phyloP scores from a whole-genome alignment of 2,797 vertebrate genomes.

The Macropodus opercularis region DNA sequence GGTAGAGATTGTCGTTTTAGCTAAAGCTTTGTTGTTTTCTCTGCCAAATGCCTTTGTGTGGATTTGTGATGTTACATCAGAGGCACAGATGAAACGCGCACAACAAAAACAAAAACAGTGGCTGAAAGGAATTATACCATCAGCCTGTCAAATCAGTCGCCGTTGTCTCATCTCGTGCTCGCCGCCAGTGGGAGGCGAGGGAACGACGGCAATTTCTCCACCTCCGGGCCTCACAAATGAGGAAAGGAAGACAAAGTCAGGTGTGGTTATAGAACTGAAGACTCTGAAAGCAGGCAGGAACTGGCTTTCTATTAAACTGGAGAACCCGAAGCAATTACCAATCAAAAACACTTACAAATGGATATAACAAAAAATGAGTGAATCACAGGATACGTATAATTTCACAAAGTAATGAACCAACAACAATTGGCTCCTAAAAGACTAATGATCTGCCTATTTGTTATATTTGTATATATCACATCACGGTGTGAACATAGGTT shows the following conservation, averaged over 20 bases:
- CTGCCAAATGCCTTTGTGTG: background rate
- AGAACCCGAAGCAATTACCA: too few relatives aligned
- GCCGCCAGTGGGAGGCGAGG: background rate
- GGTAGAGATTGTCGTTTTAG: too few relatives aligned
- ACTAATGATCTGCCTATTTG: too few relatives aligned
- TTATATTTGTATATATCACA: too few relatives aligned
- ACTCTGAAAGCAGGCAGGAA: background rate
- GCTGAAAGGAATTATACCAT: slow-evolving; percentile 1
- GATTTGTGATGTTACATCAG: slow-evolving; percentile 2
- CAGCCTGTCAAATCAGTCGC: slow-evolving; percentile 1
- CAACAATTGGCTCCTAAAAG: too few relatives aligned
- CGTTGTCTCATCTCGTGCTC: background rate
- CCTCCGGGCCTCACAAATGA: background rate
- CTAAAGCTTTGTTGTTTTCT: slow-evolving; percentile 10
- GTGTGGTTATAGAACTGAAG: background rate
- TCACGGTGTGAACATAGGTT: too few relatives aligned
- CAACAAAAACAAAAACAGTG: background rate
- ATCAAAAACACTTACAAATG: too few relatives aligned
- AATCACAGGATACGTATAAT: too few relatives aligned
- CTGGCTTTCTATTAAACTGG: too few relatives aligned
- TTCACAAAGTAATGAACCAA: too few relatives aligned
- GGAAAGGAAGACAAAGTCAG: background rate
- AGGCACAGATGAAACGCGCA: background rate
- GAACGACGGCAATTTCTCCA: background rate
- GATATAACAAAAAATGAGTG: too few relatives aligned